Base-by-base conservation (phyloP, 2,888 invertebrate species). In the Drosophila borborema region DNA sequence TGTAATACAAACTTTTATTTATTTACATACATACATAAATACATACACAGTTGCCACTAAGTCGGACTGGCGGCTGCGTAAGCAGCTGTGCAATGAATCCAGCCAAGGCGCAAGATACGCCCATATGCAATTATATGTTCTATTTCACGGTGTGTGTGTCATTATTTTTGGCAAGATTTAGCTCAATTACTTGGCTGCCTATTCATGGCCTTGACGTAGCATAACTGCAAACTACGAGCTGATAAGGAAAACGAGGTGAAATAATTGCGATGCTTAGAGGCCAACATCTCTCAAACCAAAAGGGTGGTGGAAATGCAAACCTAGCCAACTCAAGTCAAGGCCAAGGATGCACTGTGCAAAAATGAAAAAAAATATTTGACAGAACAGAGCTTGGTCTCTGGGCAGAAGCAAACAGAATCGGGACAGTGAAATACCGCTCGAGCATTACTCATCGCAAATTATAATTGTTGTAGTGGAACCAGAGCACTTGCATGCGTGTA, bases 381-480 rank as follows among this genome's bases (percentile, higher is more conserved):
- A 16, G 31, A 40, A 31, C 41, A 54, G 20, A 34, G 40, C 49
- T 28, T 58, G 51, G 28, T 10, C 46, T 31, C 41, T 45, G 45
- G 41, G 43, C 4, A 62, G 59, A 46, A 31, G 18, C 20, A 2
- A 12, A 28, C 18, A 9, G 45, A 78, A 79, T 68, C 59, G 64
- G 75, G 65, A 36, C 67, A 65, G 36, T 41, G 55, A 65, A 79
- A 64, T 58, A 49, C 38, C 60, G 54, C 49, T 63, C 16, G 60
- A 48, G 67, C 48, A 79, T 78, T 78, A 78, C 64, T 79, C 80
- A 80, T 72, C 38, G 45, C n/a, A 49, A 10, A 28, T 43, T 46
- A 45, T 49, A 55, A 31, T 73, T 40, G 53, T 54, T 53, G n/a
- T 59, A 10, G 14, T 5, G 43, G 23, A 54, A 16, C 49, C 49